Evolutionary conservation across 2,888 invertebrate genomes (phyloP), one percentile per base, ranked within the genome.

Genomic region (Lamellibrachia columna): DNA sequence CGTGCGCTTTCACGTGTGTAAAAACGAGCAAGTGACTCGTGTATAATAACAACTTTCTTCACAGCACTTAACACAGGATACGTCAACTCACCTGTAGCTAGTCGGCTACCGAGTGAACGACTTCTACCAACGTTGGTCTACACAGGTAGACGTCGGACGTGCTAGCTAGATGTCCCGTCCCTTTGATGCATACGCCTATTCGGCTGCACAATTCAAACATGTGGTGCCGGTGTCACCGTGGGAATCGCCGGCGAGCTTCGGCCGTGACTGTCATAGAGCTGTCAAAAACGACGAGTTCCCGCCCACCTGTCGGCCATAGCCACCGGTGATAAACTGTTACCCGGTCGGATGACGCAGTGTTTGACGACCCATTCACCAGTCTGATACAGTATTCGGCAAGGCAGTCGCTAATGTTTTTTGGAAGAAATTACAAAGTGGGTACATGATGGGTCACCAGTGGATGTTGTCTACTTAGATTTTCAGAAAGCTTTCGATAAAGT

Each of bases 171-270:
- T 15, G 22, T 75, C 75, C 15, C 75, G 15, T 75, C 22, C 22
- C 75, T 75, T 75, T 75, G 22, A 22, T 22, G 22, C 22, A n/a
- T 75, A 75, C 6, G 6, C n/a, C 15, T 75, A 11, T 22, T 75
- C 75, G 75, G 22, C n/a, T 75, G 60, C 75, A 75, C 75, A 22
- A 75, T 75, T 75, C 75, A 75, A 75, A 75, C 75, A n/a, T 75
- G n/a, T n/a, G 15, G n/a, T 75, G 75, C 75, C 75, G 22, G 75
- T 75, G n/a, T 75, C 75, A 0, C 15, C 75, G n/a, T 75, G n/a
- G 15, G 75, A 75, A 75, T 75, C 75, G 22, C 22, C 22, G n/a
- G 75, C 75, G 75, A 75, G 22, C 75, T 15, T 75, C 75, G n/a
- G 22, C 75, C 75, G 75, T 75, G 15, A 22, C 75, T 75, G 75